phyloP scores from a whole-genome alignment of 2,797 vertebrate genomes.

The Micromesistius poutassou region DNA sequence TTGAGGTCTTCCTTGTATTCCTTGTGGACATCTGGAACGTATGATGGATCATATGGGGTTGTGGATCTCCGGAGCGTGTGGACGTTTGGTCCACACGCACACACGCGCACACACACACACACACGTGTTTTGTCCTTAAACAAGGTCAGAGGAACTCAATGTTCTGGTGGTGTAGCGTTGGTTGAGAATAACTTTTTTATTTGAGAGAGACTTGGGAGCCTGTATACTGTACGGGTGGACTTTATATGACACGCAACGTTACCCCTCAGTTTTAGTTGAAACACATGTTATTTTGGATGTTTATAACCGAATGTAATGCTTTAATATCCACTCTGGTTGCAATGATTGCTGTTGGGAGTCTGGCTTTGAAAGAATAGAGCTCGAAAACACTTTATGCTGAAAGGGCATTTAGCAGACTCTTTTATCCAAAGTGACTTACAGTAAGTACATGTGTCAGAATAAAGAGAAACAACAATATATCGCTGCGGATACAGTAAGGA shows the following conservation, averaged over 20 bases:
- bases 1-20: background rate
- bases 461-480: too few relatives aligned
- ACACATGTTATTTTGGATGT: background rate
- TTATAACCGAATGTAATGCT: background rate
- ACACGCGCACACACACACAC: too few relatives aligned
- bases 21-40: slow-evolving; percentile 1
- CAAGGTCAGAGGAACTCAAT: background rate
- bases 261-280: background rate
- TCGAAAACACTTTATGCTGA: background rate
- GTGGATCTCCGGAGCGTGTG: background rate
- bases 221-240: too few relatives aligned
- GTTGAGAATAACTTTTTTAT: background rate
- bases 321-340: background rate
- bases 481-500: too few relatives aligned
- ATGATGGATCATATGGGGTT: background rate
- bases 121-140: background rate
- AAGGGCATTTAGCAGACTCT: background rate
- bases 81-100: background rate
- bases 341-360: background rate
- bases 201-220: background rate
- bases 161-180: background rate
- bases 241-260: too few relatives aligned
- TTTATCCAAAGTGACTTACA: too few relatives aligned
- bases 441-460: too few relatives aligned
- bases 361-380: background rate